Conservation (phyloP, 2,113 vertebrate genomes). For the cattle (Bos taurus) region ARS-UCD2.0 NC_037335.1:108588001-108588500, state of each 20-base stretch:
- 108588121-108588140: too few species aligned
- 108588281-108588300: background rate
- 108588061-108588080: background rate
- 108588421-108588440: background rate
- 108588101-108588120: background rate
- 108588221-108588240: background rate
- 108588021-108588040: background rate
- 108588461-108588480: background rate
- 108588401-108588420: fast-evolving
- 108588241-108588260: background rate
- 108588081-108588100: background rate
- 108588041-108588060: background rate
- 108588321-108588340: background rate
- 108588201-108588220: background rate
- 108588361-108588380: background rate
- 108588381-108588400: background rate
- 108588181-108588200: background rate
- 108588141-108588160: background rate
- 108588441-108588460: background rate
- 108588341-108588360: background rate
- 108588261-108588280: background rate
- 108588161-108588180: background rate
- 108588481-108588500: background rate
- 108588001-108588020: too few species aligned
- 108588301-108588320: background rate